Evolutionary conservation across 30 jellyfish, hydroid and myxozoan genomes (phyloP).

Genomic region (Aurelia sp.): DNA sequence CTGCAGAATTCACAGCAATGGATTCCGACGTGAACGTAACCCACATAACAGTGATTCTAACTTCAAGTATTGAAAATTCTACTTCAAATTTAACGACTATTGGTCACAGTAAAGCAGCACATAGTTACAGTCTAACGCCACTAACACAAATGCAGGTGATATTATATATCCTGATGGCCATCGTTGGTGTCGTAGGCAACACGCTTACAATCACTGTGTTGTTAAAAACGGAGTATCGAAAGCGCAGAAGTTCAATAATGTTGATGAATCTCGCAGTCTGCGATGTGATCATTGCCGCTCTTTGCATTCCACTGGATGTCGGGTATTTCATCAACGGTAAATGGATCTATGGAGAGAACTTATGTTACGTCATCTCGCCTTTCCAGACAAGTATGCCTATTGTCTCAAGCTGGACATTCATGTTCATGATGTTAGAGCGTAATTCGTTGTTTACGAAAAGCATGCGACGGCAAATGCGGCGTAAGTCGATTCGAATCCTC

Average conservation of each 20-base stretch:
- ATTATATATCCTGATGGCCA: conserved; percentile 60
- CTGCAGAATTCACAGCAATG: too few species aligned
- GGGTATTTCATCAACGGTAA: conserved; percentile 54
- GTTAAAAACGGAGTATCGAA: conserved; percentile 51
- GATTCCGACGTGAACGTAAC: too few species aligned
- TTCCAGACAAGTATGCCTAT: conserved; percentile 79
- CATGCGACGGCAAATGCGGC: conserved; percentile 33
- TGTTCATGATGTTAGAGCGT: conserved; percentile 80
- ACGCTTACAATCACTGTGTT: conserved; percentile 62
- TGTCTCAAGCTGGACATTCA: conserved; percentile 81
- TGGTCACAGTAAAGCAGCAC: too few species aligned
- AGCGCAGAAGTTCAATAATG: conserved; percentile 70
- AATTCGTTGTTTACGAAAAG: conserved; percentile 55
- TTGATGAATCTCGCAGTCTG: conserved; percentile 74
- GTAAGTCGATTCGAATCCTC: conserved; percentile 39
- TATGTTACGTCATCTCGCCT: conserved; percentile 75
- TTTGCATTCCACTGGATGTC: conserved; percentile 74
- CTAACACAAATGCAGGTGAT: conserved; percentile 57
- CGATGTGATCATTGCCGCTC: conserved; percentile 60
- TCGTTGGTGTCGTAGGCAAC: conserved; percentile 76
- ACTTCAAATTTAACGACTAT: too few species aligned
- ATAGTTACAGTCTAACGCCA: conserved; percentile 7
- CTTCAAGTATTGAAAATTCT: too few species aligned
- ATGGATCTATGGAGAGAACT: conserved; percentile 58
- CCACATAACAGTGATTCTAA: too few species aligned